Evolutionary conservation across 2,888 invertebrate species (phyloP).

Genomic region (Tyria jacobaeae): DNA sequence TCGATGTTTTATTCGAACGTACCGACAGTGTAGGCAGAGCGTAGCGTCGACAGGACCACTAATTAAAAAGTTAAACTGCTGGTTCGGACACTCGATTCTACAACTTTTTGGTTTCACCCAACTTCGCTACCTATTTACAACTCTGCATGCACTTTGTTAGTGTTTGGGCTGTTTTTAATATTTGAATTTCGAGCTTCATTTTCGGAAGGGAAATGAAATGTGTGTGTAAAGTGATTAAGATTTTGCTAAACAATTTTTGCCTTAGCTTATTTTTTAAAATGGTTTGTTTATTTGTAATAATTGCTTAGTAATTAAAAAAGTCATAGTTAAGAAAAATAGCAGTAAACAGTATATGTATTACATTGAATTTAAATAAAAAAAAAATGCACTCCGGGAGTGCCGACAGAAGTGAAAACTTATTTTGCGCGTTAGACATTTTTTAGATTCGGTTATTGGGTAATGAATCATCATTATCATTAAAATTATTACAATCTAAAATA

Average conservation of each 20-base stretch:
- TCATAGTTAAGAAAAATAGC: too few relatives aligned
- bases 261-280: neutral
- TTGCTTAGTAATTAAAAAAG: neutral
- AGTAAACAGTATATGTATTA: neutral
- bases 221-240: too few relatives aligned
- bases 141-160: conserved; percentile 37
- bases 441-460: too few relatives aligned
- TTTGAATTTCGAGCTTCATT: conserved; percentile 14
- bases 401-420: too few relatives aligned
- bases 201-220: conserved; percentile 1
- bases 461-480: too few relatives aligned
- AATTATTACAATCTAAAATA: too few relatives aligned
- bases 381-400: too few relatives aligned
- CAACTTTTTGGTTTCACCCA: conserved; percentile 62
- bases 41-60: conserved; percentile 56
- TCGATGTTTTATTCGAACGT: conserved; percentile 47
- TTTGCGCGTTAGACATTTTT: too few relatives aligned
- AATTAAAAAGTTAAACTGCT: conserved; percentile 79
- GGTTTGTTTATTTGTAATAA: neutral
- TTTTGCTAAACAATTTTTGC: neutral
- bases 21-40: conserved; percentile 25
- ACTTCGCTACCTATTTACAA: conserved; percentile 37
- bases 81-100: conserved; percentile 69
- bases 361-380: neutral
- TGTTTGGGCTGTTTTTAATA: conserved; percentile 28